Evolutionary conservation across 2,797 vertebrate genomes (phyloP), one percentile per base, ranked within the genome.

Genomic region (Rhabdomys pumilio): DNA sequence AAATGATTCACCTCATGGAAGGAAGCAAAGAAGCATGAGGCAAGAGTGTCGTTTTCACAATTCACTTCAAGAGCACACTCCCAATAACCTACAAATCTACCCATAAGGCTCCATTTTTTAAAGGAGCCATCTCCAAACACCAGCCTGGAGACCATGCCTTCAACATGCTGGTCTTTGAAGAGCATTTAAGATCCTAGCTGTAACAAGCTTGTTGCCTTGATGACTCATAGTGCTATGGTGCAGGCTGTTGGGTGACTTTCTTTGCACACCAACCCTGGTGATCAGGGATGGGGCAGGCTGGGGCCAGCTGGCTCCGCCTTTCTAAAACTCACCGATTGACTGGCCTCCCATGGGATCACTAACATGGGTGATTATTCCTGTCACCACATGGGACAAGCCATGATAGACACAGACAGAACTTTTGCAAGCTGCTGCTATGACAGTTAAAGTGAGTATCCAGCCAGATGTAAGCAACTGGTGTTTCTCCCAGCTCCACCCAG

Each of bases 341-440:
- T 22, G 31, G 61, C 11, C 14, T 65, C 55, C 57, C 57, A 24
- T 59, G 31, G 4, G 7, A 47, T 90, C 20, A 31, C 14, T 83
- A 24, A 34, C 61, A 44, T 72, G n/a, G 17, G 20, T 91, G 41
- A 20, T 41, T 77, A 14, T 53, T 53, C 79, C 53, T 88, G 89
- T 55, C 1, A 1, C 53, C 79, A 53, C 47, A 24, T 75, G 50
- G 50, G 20, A 96, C 69, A 44, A 77, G 53, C 75, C 53, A 81
- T 59, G 53, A 73, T 44, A 69, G 31, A 55, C 24, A 67, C n/a
- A 50, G 10, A 0, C 1, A 38, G 82, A 69, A 76, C 38, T n/a
- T 80, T 93, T 94, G 55, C 67, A 92, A 83, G 55, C 59, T 90
- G 77, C 87, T 67, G 10, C 50, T 15, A 10, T 41, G 57, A 86